Conservation (phyloP, 2,888 invertebrate genomes). For the Hydrotaea diabolus region DNA sequence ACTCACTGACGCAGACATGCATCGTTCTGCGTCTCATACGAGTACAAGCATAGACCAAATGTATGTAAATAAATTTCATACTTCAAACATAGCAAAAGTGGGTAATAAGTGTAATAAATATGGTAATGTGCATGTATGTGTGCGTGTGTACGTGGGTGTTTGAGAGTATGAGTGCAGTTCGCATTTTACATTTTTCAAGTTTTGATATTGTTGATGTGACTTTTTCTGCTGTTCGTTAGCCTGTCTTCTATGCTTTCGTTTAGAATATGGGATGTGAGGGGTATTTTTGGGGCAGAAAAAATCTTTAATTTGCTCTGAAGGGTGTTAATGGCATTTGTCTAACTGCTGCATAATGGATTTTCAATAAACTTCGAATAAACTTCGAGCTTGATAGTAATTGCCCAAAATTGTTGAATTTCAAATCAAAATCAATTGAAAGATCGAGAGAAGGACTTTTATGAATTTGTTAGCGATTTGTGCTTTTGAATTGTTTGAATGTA, state of each 20-base stretch:
- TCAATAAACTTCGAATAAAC: slow-evolving; percentile 43
- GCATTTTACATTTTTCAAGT: slow-evolving; percentile 13
- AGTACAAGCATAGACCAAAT: slow-evolving; percentile 1
- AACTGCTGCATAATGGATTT: slow-evolving; percentile 45
- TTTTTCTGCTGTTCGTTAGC: not conserved
- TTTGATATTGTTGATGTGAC: not conserved
- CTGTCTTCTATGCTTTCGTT: too few species aligned
- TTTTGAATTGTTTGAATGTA: too few species aligned
- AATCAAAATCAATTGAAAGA: not conserved
- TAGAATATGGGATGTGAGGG: too few species aligned
- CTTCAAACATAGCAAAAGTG: slow-evolving; percentile 63
- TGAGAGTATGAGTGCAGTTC: not conserved
- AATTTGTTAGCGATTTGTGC: slow-evolving; percentile 15
- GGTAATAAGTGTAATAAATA: slow-evolving; percentile 67
- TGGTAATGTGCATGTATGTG: slow-evolving; percentile 43
- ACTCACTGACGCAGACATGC: not conserved
- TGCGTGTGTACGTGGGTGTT: not conserved
- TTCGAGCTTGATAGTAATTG: not conserved
- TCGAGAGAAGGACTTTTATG: not conserved
- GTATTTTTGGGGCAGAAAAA: not conserved
- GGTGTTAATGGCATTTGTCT: slow-evolving; percentile 55
- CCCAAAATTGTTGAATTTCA: not conserved
- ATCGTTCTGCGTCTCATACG: not conserved
- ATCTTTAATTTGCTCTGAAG: slow-evolving; percentile 18
- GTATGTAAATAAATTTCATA: slow-evolving; percentile 61